Evolutionary conservation across 2,797 vertebrate species (phyloP).

Genomic region (Podargus strigoides): DNA sequence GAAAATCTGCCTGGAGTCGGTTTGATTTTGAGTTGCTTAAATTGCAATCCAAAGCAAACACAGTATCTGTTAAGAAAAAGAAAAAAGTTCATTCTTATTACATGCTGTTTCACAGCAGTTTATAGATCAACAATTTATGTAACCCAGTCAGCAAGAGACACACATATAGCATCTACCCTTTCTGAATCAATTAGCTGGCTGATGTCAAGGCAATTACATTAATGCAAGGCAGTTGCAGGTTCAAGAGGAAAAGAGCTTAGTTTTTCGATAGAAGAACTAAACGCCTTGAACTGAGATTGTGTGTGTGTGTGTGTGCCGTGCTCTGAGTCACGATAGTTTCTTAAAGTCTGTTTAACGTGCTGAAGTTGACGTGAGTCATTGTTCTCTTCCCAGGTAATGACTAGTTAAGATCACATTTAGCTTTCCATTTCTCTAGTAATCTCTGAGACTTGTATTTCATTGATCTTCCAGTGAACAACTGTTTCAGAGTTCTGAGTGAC

Average conservation of each 20-base stretch:
- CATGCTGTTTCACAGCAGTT: background rate
- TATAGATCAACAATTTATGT: background rate
- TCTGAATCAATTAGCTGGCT: background rate
- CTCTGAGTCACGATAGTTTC: background rate
- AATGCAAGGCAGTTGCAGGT: background rate
- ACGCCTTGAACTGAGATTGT: background rate
- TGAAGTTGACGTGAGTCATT: constrained; percentile 28
- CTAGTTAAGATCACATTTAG: constrained; percentile 48
- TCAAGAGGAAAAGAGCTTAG: background rate
- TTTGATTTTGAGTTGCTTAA: background rate
- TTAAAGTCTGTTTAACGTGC: constrained; percentile 27
- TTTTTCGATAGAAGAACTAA: background rate
- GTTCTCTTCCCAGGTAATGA: constrained; percentile 55
- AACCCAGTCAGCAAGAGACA: background rate
- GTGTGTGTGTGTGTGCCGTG: background rate
- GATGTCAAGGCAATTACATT: background rate
- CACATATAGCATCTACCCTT: background rate
- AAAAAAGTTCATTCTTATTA: background rate
- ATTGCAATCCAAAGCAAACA: background rate
- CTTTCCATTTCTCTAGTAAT: constrained; percentile 24
- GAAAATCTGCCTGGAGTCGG: background rate
- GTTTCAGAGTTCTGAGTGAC: constrained; percentile 15
- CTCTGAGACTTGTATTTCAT: constrained; percentile 23
- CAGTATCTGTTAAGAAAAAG: background rate
- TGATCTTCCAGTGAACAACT: constrained; percentile 35